A percentile compares a stretch with the other conserved stretches of the same genome.
Evolutionary conservation across 1,140 invertebrate genomes (phyloP).

Genomic region (Eueides isabella): DNA sequence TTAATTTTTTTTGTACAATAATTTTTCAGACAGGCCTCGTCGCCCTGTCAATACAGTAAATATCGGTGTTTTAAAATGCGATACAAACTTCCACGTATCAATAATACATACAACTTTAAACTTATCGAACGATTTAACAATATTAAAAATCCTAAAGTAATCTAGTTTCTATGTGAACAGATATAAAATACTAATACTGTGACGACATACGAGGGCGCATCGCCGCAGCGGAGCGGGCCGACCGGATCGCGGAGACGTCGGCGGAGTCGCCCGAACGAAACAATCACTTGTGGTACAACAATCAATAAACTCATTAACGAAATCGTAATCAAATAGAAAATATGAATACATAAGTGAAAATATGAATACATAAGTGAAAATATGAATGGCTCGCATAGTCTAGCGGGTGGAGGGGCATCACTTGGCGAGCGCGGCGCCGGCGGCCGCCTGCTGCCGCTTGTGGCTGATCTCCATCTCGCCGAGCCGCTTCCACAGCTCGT

Average conservation of each 20-base stretch:
- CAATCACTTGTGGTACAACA: slow-evolving; percentile 66
- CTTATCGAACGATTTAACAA: slow-evolving; percentile 81
- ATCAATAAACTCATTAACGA: slow-evolving; percentile 77
- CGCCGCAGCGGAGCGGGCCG: slow-evolving; percentile 28
- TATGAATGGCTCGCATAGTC: slow-evolving; percentile 64
- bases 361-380: slow-evolving; percentile 74
- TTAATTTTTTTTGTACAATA: slow-evolving; percentile 74
- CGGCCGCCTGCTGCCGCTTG: slow-evolving; percentile 60
- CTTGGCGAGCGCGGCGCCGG: slow-evolving; percentile 48
- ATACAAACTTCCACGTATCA: slow-evolving; percentile 73
- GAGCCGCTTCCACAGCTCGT: slow-evolving; percentile 96
- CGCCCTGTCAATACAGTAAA: slow-evolving; percentile 72
- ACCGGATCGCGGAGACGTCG: slow-evolving; percentile 23
- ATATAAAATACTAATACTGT: slow-evolving; percentile 70
- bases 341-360: slow-evolving; percentile 75
- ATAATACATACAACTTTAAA: slow-evolving; percentile 79
- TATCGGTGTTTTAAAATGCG: slow-evolving; percentile 72
- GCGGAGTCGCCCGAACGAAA: slow-evolving; percentile 51
- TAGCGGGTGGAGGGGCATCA: slow-evolving; percentile 59
- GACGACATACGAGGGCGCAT: slow-evolving; percentile 34
- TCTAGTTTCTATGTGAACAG: slow-evolving; percentile 69
- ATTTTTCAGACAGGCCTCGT: slow-evolving; percentile 75
- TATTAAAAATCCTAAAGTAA: slow-evolving; percentile 80
- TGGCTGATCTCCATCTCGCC: slow-evolving; percentile 90
- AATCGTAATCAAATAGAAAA: slow-evolving; percentile 78